Evolutionary conservation across 2,888 invertebrate species (phyloP).

Genomic region (Tineola bisselliella): DNA sequence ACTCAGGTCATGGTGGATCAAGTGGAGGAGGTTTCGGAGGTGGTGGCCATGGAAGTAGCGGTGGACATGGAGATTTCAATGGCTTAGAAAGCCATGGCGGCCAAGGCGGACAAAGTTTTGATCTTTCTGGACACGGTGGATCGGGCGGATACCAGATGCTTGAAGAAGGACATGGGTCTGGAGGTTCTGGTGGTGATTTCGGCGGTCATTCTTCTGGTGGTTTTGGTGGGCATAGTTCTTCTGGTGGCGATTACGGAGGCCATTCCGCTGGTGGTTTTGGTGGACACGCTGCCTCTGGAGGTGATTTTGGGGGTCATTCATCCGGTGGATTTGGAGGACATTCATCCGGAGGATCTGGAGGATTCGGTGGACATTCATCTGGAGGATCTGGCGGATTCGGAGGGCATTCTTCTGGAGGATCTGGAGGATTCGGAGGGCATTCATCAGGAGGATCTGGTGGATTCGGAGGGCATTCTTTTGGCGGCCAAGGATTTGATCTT

Average conservation of each 20-base stretch:
- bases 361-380: conserved; percentile 17
- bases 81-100: conserved; percentile 6
- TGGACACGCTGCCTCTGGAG: neutral
- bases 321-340: conserved; percentile 16
- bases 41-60: conserved; percentile 15
- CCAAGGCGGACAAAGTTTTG: neutral
- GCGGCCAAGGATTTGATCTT: conserved; percentile 15
- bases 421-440: conserved; percentile 18
- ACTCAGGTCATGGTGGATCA: conserved; percentile 21
- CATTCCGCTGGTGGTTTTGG: neutral
- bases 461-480: conserved; percentile 15
- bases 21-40: conserved; percentile 22
- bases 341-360: conserved; percentile 12
- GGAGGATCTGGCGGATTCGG: conserved; percentile 2
- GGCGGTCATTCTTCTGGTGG: conserved; percentile 17
- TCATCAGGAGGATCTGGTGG: conserved; percentile 22
- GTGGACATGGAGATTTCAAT: conserved; percentile 14
- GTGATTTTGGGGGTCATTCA: conserved; percentile 14
- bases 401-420: conserved; percentile 19
- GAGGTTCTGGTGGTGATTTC: conserved; percentile 15
- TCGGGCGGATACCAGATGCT: neutral
- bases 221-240: conserved; percentile 22
- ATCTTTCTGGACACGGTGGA: neutral
- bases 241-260: conserved; percentile 16
- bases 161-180: conserved; percentile 17